Conservation (phyloP, 2,797 vertebrate genomes). For the Acrossocheilus fasciatus region DNA sequence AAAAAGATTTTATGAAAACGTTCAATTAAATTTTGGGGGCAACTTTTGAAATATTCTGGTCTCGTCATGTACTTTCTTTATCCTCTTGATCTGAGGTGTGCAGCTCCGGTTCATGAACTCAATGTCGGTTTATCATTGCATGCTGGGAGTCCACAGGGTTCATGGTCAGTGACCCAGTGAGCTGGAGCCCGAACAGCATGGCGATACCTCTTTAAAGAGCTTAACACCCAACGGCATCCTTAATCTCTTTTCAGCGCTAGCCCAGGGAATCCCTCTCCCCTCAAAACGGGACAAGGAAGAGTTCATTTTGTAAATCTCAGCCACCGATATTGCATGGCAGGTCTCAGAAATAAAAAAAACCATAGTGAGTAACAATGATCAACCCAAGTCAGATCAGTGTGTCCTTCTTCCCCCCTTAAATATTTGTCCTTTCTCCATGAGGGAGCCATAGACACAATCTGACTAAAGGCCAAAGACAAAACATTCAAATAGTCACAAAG, state of each 20-base stretch:
- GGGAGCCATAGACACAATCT: not conserved
- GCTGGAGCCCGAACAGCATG: constrained; percentile 74
- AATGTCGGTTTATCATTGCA: constrained; percentile 32
- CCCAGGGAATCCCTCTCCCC: constrained; percentile 73
- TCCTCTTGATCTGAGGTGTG: constrained; percentile 8
- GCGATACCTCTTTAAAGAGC: constrained; percentile 82
- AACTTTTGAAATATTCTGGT: not conserved
- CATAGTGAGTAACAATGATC: constrained; percentile 49
- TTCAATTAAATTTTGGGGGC: not conserved
- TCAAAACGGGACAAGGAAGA: constrained; percentile 67
- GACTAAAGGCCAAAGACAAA: not conserved
- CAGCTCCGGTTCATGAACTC: constrained; percentile 16
- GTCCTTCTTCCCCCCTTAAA: not conserved
- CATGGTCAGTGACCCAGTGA: constrained; percentile 78
- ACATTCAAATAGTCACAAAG: not conserved
- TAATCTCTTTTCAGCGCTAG: constrained; percentile 83
- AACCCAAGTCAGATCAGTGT: constrained; percentile 1
- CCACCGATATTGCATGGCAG: constrained; percentile 29
- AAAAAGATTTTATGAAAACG: not conserved
- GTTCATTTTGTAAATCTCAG: constrained; percentile 30
- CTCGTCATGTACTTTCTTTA: not conserved
- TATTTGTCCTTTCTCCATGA: not conserved
- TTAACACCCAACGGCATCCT: constrained; percentile 82
- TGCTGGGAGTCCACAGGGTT: constrained; percentile 51
- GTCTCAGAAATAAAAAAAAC: constrained; percentile 62